Evolutionary conservation across 1,140 invertebrate species (phyloP).

Genomic region (Trachymyrmex cornetzi): DNA sequence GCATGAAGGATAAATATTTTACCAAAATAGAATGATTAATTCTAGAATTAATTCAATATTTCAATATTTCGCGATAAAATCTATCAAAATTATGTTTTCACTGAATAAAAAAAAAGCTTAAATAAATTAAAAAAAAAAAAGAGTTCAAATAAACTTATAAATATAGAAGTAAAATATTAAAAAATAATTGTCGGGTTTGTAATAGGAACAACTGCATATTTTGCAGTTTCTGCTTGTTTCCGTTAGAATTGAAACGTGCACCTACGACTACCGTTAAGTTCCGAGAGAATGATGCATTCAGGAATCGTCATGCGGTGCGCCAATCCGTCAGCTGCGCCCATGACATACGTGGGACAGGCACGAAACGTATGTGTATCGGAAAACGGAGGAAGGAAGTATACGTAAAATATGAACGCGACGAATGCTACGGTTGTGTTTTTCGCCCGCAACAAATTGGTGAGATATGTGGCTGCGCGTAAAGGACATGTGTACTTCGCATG

Average conservation of each 20-base stretch:
- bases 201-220: not conserved
- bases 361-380: slow-evolving; percentile 24
- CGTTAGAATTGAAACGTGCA: slow-evolving; percentile 2
- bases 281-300: not conserved
- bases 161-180: not conserved
- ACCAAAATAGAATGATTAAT: not conserved
- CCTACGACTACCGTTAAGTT: slow-evolving; percentile 15
- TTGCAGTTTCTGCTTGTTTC: not conserved
- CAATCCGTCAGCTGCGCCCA: slow-evolving; percentile 43
- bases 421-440: slow-evolving; percentile 36
- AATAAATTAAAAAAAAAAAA: not conserved
- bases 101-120: not conserved
- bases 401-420: slow-evolving; percentile 49
- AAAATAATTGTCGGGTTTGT: not conserved
- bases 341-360: slow-evolving; percentile 11
- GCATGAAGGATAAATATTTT: not conserved
- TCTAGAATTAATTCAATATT: not conserved
- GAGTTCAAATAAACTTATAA: not conserved
- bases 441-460: slow-evolving; percentile 42
- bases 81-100: not conserved
- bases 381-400: slow-evolving; percentile 41
- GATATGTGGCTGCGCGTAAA: slow-evolving; percentile 8
- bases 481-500: slow-evolving; percentile 34
- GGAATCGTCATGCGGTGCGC: slow-evolving; percentile 33
- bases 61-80: not conserved